Evolutionary conservation across 2,113 vertebrate genomes (phyloP).

Genomic region (Osmerus eperlanus): DNA sequence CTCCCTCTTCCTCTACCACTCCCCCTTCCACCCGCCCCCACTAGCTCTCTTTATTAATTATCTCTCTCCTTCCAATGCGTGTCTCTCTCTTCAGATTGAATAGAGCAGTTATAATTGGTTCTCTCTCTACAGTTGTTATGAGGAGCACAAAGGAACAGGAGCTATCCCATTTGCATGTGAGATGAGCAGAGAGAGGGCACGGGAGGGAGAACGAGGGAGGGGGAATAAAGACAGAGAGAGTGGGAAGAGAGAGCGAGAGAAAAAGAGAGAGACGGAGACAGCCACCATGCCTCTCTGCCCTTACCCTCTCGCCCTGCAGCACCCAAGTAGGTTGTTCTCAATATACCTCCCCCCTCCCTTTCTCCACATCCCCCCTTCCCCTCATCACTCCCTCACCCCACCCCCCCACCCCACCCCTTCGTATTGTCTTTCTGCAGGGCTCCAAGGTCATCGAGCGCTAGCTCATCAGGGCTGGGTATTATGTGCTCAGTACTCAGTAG

Average conservation of each 20-base stretch:
- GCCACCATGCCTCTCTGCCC: constrained; percentile 36
- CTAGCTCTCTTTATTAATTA: constrained; percentile 72
- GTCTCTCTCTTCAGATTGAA: constrained; percentile 64
- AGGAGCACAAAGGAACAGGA: constrained; percentile 64
- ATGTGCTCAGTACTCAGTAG: constrained; percentile 52
- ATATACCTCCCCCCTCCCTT: constrained; percentile 10
- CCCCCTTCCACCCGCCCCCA: neutral
- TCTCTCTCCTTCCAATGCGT: constrained; percentile 59
- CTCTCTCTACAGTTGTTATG: constrained; percentile 69
- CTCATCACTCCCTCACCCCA: constrained; percentile 30
- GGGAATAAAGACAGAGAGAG: neutral
- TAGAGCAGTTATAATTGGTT: constrained; percentile 72
- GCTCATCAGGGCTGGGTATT: constrained; percentile 69
- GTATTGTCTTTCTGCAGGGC: constrained; percentile 70
- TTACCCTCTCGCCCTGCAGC: constrained; percentile 30
- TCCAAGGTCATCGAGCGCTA: constrained; percentile 68
- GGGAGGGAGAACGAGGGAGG: constrained; percentile 41
- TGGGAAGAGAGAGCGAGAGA: neutral
- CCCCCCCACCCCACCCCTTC: constrained; percentile 49
- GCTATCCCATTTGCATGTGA: constrained; percentile 70
- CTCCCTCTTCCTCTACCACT: neutral
- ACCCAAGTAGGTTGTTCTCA: constrained; percentile 19
- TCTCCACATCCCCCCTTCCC: constrained; percentile 26
- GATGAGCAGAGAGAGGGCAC: constrained; percentile 63
- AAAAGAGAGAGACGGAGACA: constrained; percentile 12